A percentile compares a stretch with the other conserved stretches of the same genome.
These are phyloP conservation scores for Andrena cerasifolii DNA, from an alignment of 1,140 invertebrate genomes.

Conservation along the genomic window DNA sequence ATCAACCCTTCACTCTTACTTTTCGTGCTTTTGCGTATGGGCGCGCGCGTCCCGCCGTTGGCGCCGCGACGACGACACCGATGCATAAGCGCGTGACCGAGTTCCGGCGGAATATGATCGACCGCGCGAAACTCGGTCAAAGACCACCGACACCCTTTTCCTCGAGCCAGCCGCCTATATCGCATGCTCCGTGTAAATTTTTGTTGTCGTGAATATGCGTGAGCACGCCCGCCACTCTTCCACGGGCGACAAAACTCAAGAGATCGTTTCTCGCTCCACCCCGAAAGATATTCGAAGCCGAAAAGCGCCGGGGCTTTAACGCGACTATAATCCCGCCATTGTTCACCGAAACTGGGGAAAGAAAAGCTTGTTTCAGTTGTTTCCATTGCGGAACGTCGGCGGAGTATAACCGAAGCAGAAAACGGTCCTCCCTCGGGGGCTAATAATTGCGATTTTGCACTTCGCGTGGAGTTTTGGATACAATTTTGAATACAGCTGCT, in stretches of 20 bases:
- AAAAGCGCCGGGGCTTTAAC: neutral
- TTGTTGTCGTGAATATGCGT: conserved; percentile 49
- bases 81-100: conserved; percentile 69
- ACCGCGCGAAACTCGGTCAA: conserved; percentile 70
- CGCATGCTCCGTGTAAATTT: conserved; percentile 50
- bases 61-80: conserved; percentile 55
- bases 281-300: neutral
- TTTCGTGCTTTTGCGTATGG: conserved; percentile 48
- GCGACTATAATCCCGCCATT: too few relatives aligned
- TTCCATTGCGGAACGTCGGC: too few relatives aligned
- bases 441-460: too few relatives aligned
- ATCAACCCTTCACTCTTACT: conserved; percentile 61
- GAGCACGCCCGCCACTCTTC: conserved; percentile 27
- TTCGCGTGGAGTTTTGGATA: too few relatives aligned
- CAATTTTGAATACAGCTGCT: too few relatives aligned
- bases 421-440: too few relatives aligned
- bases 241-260: conserved; percentile 23
- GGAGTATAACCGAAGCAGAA: too few relatives aligned
- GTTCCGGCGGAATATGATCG: conserved; percentile 69
- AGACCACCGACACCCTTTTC: conserved; percentile 69
- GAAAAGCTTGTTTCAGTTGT: too few relatives aligned
- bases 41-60: conserved; percentile 40
- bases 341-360: too few relatives aligned
- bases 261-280: neutral
- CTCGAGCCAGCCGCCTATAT: conserved; percentile 31